These are phyloP conservation scores for Hyphantria cunea DNA, from an alignment of 1,140 invertebrate genomes.

Conservation along the genomic window DNA sequence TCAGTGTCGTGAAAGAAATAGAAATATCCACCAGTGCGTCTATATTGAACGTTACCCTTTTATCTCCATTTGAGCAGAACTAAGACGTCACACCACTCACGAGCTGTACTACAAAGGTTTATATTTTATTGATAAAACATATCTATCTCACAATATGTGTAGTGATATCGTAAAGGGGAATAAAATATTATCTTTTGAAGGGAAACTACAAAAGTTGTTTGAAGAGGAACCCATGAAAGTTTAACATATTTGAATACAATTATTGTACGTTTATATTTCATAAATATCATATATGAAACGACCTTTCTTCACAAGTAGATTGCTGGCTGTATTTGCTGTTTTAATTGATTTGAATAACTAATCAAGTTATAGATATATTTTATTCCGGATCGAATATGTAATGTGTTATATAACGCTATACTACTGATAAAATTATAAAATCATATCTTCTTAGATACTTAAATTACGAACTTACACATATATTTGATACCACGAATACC, in stretches of 20 bases:
- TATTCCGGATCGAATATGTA: too few species aligned
- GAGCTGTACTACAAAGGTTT: constrained; percentile 29
- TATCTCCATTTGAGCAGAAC: constrained; percentile 38
- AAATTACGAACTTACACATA: too few species aligned
- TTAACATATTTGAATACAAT: neutral
- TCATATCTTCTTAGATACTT: too few species aligned
- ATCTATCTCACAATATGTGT: neutral
- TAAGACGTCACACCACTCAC: constrained; percentile 36
- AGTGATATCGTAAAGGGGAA: neutral
- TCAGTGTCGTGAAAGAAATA: constrained; percentile 43
- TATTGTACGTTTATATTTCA: neutral
- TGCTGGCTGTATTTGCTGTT: too few species aligned
- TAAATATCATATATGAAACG: too few species aligned
- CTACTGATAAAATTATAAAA: too few species aligned
- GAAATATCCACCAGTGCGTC: constrained; percentile 36
- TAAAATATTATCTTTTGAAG: neutral
- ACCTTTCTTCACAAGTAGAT: too few species aligned
- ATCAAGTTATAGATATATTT: too few species aligned
- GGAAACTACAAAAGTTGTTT: neutral
- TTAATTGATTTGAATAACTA: too few species aligned
- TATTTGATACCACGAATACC: too few species aligned
- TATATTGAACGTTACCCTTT: constrained; percentile 40
- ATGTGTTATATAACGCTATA: too few species aligned
- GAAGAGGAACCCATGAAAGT: neutral
- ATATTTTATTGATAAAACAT: constrained; percentile 17